Conservation (phyloP, 2,888 invertebrate species). For the Drosophila subsilvestris region DNA sequence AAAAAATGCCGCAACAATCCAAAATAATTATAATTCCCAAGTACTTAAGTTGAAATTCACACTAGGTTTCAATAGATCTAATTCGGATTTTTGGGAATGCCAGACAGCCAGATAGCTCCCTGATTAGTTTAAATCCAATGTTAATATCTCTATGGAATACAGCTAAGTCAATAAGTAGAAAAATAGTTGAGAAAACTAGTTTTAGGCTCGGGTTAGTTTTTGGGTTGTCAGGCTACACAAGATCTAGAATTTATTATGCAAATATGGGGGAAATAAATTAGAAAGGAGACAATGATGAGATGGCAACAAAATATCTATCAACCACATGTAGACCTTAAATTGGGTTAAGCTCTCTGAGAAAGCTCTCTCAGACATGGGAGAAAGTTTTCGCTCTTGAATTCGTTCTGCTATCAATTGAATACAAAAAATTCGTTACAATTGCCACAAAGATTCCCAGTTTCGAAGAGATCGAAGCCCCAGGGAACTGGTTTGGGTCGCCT, state of each 20-base stretch:
- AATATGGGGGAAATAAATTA: conserved; percentile 59
- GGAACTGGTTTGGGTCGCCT: conserved; percentile 61
- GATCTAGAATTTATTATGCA: conserved; percentile 60
- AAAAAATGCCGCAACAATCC: not conserved
- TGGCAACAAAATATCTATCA: conserved; percentile 37
- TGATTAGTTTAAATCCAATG: not conserved
- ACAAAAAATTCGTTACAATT: conserved; percentile 59
- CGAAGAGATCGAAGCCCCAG: conserved; percentile 25
- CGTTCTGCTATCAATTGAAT: conserved; percentile 57
- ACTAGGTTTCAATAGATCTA: not conserved
- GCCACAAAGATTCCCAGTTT: conserved; percentile 29
- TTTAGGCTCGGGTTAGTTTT: conserved; percentile 31
- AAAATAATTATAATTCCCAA: too few relatives aligned
- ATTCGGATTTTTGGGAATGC: not conserved
- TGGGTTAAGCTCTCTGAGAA: conserved; percentile 56
- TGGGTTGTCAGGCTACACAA: conserved; percentile 26
- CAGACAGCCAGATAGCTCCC: not conserved
- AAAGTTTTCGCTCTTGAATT: conserved; percentile 48
- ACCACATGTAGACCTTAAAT: conserved; percentile 41
- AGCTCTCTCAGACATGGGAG: conserved; percentile 53
- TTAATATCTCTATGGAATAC: conserved; percentile 10
- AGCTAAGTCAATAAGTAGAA: conserved; percentile 53
- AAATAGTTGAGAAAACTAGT: conserved; percentile 52
- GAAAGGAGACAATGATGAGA: conserved; percentile 65
- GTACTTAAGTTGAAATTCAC: too few relatives aligned